Conservation (phyloP, 2,113 vertebrate species). For the Pyrgilauda ruficollis region DNA sequence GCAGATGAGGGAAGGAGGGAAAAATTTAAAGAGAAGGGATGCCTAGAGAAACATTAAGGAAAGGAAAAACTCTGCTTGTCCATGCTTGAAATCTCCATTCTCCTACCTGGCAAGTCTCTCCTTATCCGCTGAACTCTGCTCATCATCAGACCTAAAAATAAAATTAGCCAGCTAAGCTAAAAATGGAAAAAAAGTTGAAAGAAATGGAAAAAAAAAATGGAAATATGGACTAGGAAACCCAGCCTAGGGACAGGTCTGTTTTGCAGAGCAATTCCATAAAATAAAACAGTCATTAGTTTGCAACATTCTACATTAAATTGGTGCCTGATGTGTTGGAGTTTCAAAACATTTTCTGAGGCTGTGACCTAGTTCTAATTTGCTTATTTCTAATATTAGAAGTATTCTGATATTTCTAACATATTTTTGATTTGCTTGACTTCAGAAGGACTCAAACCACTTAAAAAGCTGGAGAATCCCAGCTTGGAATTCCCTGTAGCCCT, state of each 20-base stretch:
- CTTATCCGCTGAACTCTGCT: conserved; percentile 92
- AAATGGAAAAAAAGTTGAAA: conserved; percentile 55
- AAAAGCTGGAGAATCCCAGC: neutral
- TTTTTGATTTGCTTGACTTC: neutral
- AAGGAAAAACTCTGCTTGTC: conserved; percentile 59
- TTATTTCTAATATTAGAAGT: neutral
- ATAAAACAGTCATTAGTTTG: neutral
- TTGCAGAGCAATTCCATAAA: neutral
- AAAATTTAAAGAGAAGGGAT: neutral
- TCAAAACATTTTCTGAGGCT: neutral
- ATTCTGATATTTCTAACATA: neutral
- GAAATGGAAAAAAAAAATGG: conserved; percentile 3
- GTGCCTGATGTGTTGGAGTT: neutral
- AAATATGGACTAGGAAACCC: neutral
- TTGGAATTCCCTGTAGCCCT: neutral
- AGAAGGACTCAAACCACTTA: neutral
- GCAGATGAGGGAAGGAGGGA: conserved; percentile 5
- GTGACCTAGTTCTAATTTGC: neutral
- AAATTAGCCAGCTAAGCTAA: conserved; percentile 85
- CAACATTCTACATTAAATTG: neutral
- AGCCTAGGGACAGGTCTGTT: neutral
- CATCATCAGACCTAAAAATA: conserved; percentile 91
- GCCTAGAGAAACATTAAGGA: conserved; percentile 38
- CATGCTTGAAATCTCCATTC: conserved; percentile 71
- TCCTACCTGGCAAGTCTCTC: conserved; percentile 91